phyloP scores from a whole-genome alignment of 2,888 invertebrate species.

The Stegophylla sp. region DNA sequence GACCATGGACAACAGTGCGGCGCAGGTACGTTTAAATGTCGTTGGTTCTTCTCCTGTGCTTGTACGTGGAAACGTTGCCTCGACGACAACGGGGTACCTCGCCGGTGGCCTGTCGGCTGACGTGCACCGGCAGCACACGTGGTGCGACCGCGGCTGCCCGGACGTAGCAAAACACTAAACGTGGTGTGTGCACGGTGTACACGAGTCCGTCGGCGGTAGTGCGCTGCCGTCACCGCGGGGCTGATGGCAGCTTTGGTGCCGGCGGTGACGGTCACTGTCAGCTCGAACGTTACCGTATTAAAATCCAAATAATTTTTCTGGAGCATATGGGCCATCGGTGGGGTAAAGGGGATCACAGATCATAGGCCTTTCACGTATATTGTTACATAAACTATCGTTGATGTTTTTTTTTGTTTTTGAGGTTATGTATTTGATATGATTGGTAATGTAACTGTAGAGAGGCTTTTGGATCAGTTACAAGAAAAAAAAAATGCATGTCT shows the following conservation, averaged over 20 bases:
- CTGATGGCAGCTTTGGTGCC: not conserved
- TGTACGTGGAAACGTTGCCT: not conserved
- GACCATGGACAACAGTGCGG: conserved; percentile 48
- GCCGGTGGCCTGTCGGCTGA: not conserved
- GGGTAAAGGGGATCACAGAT: not conserved
- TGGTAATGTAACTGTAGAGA: not conserved
- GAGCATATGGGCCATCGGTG: conserved; percentile 23
- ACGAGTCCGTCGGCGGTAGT: not conserved
- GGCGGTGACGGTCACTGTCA: not conserved
- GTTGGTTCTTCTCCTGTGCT: not conserved
- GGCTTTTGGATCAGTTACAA: conserved; percentile 14
- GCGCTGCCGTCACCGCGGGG: not conserved
- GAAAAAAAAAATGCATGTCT: not conserved
- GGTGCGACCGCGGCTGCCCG: not conserved
- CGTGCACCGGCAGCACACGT: not conserved
- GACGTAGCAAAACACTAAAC: no score
- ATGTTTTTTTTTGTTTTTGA: conserved; percentile 33
- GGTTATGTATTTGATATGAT: conserved; percentile 25
- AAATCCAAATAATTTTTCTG: not conserved
- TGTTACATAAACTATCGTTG: not conserved
- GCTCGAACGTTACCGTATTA: no score
- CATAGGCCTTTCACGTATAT: not conserved
- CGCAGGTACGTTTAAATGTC: conserved; percentile 21
- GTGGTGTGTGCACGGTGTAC: not conserved
- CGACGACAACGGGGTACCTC: not conserved